Evolutionary conservation across 64 coral and sea anemone species (phyloP).

Genomic region (Anthopleura sola): DNA sequence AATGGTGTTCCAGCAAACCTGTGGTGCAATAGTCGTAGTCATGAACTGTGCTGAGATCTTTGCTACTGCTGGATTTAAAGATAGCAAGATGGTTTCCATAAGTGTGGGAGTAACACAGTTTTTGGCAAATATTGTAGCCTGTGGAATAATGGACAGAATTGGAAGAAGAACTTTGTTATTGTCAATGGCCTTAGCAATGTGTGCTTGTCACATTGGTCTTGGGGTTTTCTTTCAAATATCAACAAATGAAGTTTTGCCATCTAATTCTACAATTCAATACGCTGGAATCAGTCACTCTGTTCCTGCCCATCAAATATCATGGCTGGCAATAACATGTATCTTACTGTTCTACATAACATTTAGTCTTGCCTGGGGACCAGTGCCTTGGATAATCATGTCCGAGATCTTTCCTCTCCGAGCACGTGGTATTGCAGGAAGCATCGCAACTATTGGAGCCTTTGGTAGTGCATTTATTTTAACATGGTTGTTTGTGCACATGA

Average conservation of each 20-base stretch:
- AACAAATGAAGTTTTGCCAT: neutral
- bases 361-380: slow-evolving; percentile 62
- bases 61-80: slow-evolving; percentile 57
- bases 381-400: slow-evolving; percentile 85
- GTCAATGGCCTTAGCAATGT: slow-evolving; percentile 55
- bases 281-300: slow-evolving; percentile 53
- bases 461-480: slow-evolving; percentile 54
- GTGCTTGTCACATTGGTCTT: slow-evolving; percentile 49
- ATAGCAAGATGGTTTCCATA: slow-evolving; percentile 62
- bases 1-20: slow-evolving; percentile 71
- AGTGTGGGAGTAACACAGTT: slow-evolving; percentile 73
- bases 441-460: slow-evolving; percentile 58
- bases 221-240: slow-evolving; percentile 74
- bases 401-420: slow-evolving; percentile 72
- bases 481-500: slow-evolving; percentile 43
- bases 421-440: slow-evolving; percentile 52
- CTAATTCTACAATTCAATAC: neutral
- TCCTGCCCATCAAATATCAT: slow-evolving; percentile 45
- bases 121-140: slow-evolving; percentile 59
- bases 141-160: slow-evolving; percentile 72
- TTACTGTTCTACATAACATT: slow-evolving; percentile 66
- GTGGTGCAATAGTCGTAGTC: slow-evolving; percentile 66
- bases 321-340: slow-evolving; percentile 74
- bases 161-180: slow-evolving; percentile 72
- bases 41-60: slow-evolving; percentile 78